Evolutionary conservation across 1,140 invertebrate species (phyloP).

Genomic region (Pissodes strobi): DNA sequence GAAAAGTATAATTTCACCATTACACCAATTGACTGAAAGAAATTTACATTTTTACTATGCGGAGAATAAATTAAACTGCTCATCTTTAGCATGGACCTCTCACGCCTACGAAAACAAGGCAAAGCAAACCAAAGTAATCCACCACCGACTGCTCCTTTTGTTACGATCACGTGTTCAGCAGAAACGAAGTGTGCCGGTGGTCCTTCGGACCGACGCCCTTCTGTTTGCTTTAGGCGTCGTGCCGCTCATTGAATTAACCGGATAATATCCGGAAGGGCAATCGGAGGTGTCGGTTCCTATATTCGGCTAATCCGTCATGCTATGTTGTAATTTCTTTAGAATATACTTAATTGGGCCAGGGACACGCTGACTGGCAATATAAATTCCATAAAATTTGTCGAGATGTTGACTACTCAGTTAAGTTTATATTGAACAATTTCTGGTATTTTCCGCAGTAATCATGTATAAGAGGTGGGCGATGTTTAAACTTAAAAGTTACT

Average conservation of each 20-base stretch:
- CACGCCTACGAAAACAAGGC: constrained; percentile 29
- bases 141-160: constrained; percentile 14
- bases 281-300: constrained; percentile 40
- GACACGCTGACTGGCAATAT: too few relatives aligned
- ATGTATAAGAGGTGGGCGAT: too few relatives aligned
- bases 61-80: constrained; percentile 18
- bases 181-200: constrained; percentile 39
- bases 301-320: constrained; percentile 43
- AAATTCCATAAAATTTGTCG: too few relatives aligned
- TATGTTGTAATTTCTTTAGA: constrained; percentile 18
- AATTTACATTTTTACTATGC: too few relatives aligned
- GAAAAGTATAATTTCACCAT: too few relatives aligned
- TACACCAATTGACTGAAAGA: too few relatives aligned
- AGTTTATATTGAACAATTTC: too few relatives aligned
- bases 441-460: too few relatives aligned
- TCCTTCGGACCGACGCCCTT: constrained; percentile 34
- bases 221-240: constrained; percentile 46
- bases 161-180: constrained; percentile 38
- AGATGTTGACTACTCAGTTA: too few relatives aligned
- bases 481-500: too few relatives aligned
- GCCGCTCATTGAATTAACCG: constrained; percentile 49
- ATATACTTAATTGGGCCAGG: background rate
- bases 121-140: constrained; percentile 28
- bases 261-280: constrained; percentile 38
- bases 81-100: background rate